Evolutionary conservation across 2,113 vertebrate genomes (phyloP).

Genomic region (Eurypyga helias): DNA sequence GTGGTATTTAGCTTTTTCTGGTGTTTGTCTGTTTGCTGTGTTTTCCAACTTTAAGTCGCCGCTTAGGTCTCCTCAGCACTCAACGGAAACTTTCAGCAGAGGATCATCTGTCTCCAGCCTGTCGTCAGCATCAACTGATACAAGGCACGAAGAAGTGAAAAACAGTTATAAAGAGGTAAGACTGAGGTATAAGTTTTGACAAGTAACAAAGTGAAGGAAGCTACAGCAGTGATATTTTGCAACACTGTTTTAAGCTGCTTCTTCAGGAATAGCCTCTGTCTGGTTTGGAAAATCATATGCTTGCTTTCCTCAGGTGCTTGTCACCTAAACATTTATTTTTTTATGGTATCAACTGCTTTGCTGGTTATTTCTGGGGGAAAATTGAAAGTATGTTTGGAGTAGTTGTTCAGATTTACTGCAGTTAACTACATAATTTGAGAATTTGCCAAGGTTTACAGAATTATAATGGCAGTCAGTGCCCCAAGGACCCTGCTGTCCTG

Average conservation of each 20-base stretch:
- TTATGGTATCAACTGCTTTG: not conserved
- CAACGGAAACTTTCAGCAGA: conserved; percentile 84
- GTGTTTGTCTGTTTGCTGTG: not conserved
- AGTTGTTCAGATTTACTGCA: not conserved
- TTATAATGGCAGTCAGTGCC: not conserved
- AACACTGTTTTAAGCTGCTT: not conserved
- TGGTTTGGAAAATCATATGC: not conserved
- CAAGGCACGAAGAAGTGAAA: conserved; percentile 76
- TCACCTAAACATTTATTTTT: not conserved
- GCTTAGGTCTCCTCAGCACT: conserved; percentile 75
- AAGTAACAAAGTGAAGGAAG: not conserved
- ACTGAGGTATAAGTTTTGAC: not conserved
- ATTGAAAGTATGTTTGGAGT: not conserved
- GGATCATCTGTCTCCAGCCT: conserved; percentile 87
- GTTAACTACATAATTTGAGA: not conserved
- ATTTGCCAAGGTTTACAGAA: not conserved
- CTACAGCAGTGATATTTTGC: not conserved
- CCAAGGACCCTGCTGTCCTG: not conserved
- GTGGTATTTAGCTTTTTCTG: not conserved
- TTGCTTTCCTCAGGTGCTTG: not conserved
- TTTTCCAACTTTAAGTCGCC: conserved; percentile 73
- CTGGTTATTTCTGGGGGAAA: not conserved
- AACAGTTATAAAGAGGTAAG: conserved; percentile 89
- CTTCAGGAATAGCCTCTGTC: not conserved
- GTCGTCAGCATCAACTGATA: conserved; percentile 79